Evolutionary conservation across 2,113 vertebrate genomes (phyloP), one percentile per base, ranked within the genome.

Genomic region (Elgaria multicarinata): DNA sequence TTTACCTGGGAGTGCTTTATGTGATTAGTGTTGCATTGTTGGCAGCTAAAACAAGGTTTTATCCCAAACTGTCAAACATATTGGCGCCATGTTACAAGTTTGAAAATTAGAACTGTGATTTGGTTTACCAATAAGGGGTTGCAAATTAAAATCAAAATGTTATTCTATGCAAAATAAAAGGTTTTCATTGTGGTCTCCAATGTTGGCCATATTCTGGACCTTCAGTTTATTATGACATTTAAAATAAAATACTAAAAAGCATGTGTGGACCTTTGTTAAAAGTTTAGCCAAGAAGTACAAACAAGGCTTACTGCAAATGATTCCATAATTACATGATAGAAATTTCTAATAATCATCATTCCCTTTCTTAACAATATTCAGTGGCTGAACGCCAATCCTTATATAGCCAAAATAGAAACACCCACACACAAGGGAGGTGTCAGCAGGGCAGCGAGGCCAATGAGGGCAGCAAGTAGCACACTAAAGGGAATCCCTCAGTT

Each of bases 1-100:
- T 66, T 42, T 16, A 50, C 10, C 20, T 84, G 0, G 0, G 0
- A 89, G 69, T 89, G 72, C 77, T n/a, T 87, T 16, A 1, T 69
- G 28, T 85, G 6, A 28, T 78, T 69, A 36, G 2, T 5, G 2
- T 86, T 91, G 87, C 22, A 88, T 83, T 74, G 16, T 80, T 69
- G 13, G 13, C 76, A 14, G 20, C 22, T 71, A 83, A 36, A 6
- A 31, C 9, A 87, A 78, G 91, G 76, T 67, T 66, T 87, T 50
- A 39, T 58, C n/a, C 75, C 58, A 79, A 93, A 22, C 36, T 44
- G 2, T 33, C 5, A 44, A 33, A 10, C 10, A 24, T 31, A 83
- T 55, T 58, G 22, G 3, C 62, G 2, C 24, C 77, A 87, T 20
- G 5, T 44, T 18, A 72, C n/a, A 0, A 10, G 24, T 71, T 69